Base-by-base conservation (phyloP, 2,888 invertebrate genomes). In the Phymatocera aterrima region DNA sequence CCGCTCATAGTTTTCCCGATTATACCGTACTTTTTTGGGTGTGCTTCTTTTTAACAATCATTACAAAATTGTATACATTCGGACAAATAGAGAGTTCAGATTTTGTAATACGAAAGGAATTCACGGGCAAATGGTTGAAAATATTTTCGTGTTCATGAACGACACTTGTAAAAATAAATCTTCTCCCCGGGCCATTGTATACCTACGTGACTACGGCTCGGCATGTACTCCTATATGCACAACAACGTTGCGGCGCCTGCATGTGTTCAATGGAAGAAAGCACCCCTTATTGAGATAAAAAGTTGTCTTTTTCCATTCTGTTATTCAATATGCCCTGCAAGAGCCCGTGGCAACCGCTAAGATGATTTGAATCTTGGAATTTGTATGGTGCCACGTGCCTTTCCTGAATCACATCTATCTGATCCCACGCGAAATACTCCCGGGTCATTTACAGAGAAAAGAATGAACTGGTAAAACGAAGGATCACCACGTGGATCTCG, bases 331-430 rank as follows among this genome's bases (percentile, higher is more conserved):
- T 64, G 15, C 8, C 61, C 37, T 64, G 37, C 34, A 37, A 46
- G 46, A 68, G 28, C 46, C 28, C 28, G 21, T 68, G 61, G 18
- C 46, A 24, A 24, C 46, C 24, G 68, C 21, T 68, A 8, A 43
- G 24, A 43, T 46, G 68, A 68, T 68, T 68, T 24, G 68, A 68
- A 28, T 46, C 40, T 51, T 74, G 74, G 74, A 46, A 54, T 74
- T 74, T 51, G 34, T 51, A 60, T 77, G 46, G 57, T n/a, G n/a
- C 77, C 77, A 60, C 57, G 77, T 60, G 77, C 5, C 28, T 24
- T 60, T 21, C 24, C 28, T 21, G 60, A 61, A 46, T 65, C 34
- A 74, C 24, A 74, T 21, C 24, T 28, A 78, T 18, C 12, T 51
- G 12, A 72, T 72, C 72, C 72, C 72, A 72, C 72, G 70, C 70